Conservation (phyloP, 2,888 invertebrate species). For the Agapetus fuscipes region DNA sequence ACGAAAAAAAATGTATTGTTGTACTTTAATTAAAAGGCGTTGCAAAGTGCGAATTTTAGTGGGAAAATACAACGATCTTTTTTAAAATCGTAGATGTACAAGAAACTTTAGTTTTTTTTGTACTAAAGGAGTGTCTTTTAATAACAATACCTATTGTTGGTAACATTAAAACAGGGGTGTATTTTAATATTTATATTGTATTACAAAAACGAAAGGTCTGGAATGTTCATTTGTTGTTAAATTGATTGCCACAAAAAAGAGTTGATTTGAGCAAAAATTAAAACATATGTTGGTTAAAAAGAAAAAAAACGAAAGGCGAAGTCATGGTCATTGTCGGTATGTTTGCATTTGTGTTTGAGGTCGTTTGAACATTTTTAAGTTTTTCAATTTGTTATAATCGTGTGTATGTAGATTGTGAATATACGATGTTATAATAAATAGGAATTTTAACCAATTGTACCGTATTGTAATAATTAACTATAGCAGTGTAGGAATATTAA, state of each 20-base stretch:
- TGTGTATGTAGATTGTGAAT: conserved; percentile 20
- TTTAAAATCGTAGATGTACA: conserved; percentile 12
- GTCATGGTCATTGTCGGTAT: too few species aligned
- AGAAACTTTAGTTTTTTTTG: conserved; percentile 11
- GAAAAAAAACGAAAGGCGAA: too few species aligned
- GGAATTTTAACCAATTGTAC: conserved; percentile 15
- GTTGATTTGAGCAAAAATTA: too few species aligned
- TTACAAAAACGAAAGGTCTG: conserved; percentile 12
- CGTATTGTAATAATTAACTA: conserved; percentile 9
- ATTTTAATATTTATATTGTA: conserved; percentile 18
- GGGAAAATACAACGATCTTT: conserved; percentile 18
- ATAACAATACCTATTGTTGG: conserved; percentile 10
- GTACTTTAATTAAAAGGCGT: too few species aligned
- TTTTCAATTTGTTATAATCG: conserved; percentile 18
- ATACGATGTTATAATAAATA: conserved; percentile 18
- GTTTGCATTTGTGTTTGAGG: too few species aligned
- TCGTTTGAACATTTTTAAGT: not conserved
- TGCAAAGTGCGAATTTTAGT: too few species aligned
- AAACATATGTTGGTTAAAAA: too few species aligned
- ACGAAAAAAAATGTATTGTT: too few species aligned
- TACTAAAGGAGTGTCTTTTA: conserved; percentile 3
- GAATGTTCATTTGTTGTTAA: conserved; percentile 18
- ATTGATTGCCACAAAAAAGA: not conserved
- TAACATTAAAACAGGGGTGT: conserved; percentile 18
- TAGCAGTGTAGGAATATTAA: conserved; percentile 9